Evolutionary conservation across 2,113 vertebrate species (phyloP).

Genomic region (Ailuropoda melanoleuca): DNA sequence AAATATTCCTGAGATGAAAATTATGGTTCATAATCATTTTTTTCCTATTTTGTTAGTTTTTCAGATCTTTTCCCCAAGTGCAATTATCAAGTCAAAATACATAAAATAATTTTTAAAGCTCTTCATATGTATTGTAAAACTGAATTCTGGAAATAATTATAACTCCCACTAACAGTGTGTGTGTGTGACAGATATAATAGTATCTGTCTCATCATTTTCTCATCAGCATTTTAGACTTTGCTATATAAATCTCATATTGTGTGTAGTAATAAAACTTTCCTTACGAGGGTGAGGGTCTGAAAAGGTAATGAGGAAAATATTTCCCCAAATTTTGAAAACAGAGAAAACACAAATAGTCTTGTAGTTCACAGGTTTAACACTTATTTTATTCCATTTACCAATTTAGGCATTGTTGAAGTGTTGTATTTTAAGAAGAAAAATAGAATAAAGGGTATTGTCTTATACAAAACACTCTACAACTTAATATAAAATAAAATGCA

Average conservation of each 20-base stretch:
- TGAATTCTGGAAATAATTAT: not conserved
- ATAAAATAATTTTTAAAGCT: not conserved
- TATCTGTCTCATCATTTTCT: not conserved
- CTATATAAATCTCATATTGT: not conserved
- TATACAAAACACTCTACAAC: not conserved
- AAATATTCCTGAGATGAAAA: constrained; percentile 1
- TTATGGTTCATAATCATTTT: not conserved
- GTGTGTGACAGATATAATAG: not conserved
- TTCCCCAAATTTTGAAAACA: not conserved
- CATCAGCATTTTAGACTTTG: not conserved
- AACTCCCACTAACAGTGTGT: not conserved
- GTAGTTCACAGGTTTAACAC: not conserved
- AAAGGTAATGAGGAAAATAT: not conserved
- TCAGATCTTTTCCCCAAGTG: not conserved
- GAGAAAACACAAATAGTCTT: not conserved
- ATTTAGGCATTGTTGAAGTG: not conserved
- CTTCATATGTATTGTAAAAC: not conserved
- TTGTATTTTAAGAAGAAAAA: not conserved
- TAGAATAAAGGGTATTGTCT: not conserved
- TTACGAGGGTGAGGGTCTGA: not conserved
- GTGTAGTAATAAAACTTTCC: not conserved
- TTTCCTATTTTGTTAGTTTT: not conserved
- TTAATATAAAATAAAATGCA: not conserved
- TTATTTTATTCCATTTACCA: not conserved
- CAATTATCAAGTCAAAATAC: constrained; percentile 23